A percentile compares a stretch with the other conserved stretches of the same genome.
Conservation (phyloP, 2,797 vertebrate species). For the Oophaga sylvatica region DNA sequence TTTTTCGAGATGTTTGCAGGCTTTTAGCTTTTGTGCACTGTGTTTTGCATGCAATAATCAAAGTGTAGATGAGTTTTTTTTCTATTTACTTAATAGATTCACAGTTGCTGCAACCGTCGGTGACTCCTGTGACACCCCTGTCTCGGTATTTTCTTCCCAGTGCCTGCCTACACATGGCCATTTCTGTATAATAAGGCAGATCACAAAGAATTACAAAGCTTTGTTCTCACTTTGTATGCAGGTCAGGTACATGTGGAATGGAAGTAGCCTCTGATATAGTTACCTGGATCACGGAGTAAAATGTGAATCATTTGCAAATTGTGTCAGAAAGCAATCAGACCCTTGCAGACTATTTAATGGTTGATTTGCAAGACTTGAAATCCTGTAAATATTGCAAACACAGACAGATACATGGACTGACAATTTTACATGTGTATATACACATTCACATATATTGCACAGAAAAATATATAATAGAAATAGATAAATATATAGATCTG, state of each 20-base stretch:
- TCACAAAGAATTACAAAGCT: conserved; percentile 49
- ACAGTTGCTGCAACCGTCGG: neutral
- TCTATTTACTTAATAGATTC: conserved; percentile 44
- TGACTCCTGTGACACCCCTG: conserved; percentile 40
- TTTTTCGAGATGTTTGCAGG: conserved; percentile 1
- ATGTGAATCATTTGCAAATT: conserved; percentile 43
- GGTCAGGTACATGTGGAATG: conserved; percentile 42
- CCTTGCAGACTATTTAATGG: conserved; percentile 21
- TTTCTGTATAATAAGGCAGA: conserved; percentile 56
- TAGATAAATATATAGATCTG: too few relatives aligned
- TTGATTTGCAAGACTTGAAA: neutral
- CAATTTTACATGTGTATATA: too few relatives aligned
- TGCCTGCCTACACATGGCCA: conserved; percentile 25
- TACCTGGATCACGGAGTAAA: conserved; percentile 48
- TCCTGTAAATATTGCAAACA: neutral
- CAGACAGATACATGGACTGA: neutral
- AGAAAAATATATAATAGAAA: too few relatives aligned
- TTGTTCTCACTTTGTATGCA: conserved; percentile 24
- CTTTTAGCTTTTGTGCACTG: conserved; percentile 19
- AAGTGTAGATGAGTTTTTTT: conserved; percentile 25
- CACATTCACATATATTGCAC: too few relatives aligned
- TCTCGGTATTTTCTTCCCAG: conserved; percentile 30
- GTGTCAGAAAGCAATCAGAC: conserved; percentile 45
- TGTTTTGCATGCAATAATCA: conserved; percentile 36
- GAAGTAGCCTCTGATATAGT: conserved; percentile 50